Evolutionary conservation across 2,888 invertebrate genomes (phyloP).

Genomic region (Melieria omissa): DNA sequence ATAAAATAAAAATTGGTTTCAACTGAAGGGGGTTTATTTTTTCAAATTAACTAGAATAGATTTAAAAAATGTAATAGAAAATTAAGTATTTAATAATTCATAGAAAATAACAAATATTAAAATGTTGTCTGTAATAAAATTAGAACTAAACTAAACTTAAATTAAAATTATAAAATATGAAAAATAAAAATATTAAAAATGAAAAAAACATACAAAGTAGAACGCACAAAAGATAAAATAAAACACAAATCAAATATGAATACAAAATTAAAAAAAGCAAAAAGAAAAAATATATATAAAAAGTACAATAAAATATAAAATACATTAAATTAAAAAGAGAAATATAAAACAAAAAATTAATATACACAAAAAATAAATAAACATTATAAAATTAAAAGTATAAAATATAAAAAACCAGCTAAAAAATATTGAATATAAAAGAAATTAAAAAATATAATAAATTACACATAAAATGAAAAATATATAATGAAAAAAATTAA

Average conservation of each 20-base stretch:
- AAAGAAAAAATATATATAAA: neutral
- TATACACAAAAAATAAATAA: slow-evolving; percentile 6
- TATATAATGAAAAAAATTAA: neutral
- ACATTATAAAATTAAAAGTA: neutral
- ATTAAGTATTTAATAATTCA: neutral
- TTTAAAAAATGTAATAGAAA: neutral
- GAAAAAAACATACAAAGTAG: neutral
- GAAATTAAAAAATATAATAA: neutral
- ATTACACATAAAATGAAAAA: neutral
- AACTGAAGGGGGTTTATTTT: slow-evolving; percentile 16
- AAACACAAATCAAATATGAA: neutral
- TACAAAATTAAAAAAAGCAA: slow-evolving; percentile 3
- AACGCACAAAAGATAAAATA: neutral
- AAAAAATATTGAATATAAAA: neutral
- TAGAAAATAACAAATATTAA: slow-evolving; percentile 9
- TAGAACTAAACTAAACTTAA: slow-evolving; percentile 4
- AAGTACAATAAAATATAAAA: neutral
- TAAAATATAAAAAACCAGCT: slow-evolving; percentile 1
- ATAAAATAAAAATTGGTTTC: neutral
- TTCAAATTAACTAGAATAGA: slow-evolving; percentile 14
- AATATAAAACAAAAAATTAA: neutral
- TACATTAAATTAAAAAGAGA: slow-evolving; percentile 1
- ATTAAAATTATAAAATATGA: neutral
- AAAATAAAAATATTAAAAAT: slow-evolving; percentile 3
- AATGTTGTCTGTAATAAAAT: slow-evolving; percentile 1